phyloP scores from a whole-genome alignment of 2,888 invertebrate species.

The Auanema sp. region DNA sequence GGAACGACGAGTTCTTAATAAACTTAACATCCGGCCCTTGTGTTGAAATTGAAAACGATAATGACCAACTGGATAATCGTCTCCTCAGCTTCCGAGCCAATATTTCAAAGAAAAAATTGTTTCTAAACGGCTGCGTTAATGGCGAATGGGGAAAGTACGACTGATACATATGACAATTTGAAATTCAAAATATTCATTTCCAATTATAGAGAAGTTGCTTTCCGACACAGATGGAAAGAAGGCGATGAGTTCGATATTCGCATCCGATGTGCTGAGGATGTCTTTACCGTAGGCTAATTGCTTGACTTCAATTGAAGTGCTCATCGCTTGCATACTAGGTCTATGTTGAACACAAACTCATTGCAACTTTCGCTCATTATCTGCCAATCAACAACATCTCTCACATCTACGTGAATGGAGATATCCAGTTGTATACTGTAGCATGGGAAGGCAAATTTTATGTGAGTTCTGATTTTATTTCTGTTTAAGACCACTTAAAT shows the following conservation, averaged over 20 bases:
- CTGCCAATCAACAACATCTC: constrained; percentile 49
- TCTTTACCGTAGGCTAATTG: constrained; percentile 44
- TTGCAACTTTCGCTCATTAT: constrained; percentile 62
- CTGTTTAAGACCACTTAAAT: background rate
- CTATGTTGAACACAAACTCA: constrained; percentile 60
- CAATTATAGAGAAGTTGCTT: constrained; percentile 42
- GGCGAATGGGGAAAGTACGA: constrained; percentile 60
- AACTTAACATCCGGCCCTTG: constrained; percentile 56
- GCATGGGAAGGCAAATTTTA: constrained; percentile 63
- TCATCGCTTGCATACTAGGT: constrained; percentile 30
- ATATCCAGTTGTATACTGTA: constrained; percentile 41
- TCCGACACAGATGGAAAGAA: constrained; percentile 39
- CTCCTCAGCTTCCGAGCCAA: constrained; percentile 56
- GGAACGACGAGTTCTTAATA: constrained; percentile 54
- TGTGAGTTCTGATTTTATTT: constrained; percentile 26
- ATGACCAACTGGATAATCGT: constrained; percentile 51
- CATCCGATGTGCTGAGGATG: constrained; percentile 57
- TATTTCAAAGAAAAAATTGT: constrained; percentile 46
- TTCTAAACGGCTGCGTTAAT: constrained; percentile 60
- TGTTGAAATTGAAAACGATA: constrained; percentile 59
- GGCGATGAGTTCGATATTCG: constrained; percentile 63
- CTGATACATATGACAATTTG: background rate
- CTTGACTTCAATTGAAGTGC: background rate
- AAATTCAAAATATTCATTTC: background rate
- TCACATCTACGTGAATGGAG: constrained; percentile 60